A percentile compares a stretch with the other conserved stretches of the same genome.
These are phyloP conservation scores for Luperina nickerlii DNA, from an alignment of 2,888 invertebrate genomes.

Conservation along the genomic window DNA sequence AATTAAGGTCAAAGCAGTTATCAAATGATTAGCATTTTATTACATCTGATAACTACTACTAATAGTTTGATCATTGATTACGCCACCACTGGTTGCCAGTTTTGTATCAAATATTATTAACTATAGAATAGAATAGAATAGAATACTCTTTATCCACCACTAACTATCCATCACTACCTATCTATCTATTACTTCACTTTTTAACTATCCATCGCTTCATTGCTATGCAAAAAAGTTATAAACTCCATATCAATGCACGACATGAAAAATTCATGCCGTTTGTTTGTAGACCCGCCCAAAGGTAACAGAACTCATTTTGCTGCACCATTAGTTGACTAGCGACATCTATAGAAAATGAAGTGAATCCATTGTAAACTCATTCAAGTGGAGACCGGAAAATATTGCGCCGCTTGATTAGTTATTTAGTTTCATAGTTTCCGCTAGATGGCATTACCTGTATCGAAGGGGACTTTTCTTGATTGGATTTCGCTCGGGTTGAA, in stretches of 20 bases:
- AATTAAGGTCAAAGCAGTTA: constrained; percentile 35
- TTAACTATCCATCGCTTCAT: constrained; percentile 17
- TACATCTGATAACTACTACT: constrained; percentile 19
- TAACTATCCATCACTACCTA: no score
- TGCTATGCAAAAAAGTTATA: not conserved
- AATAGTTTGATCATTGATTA: constrained; percentile 33
- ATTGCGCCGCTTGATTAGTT: constrained; percentile 32
- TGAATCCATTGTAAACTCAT: constrained; percentile 27
- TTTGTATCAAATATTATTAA: not conserved
- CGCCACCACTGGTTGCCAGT: not conserved
- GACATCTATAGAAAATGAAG: constrained; percentile 48
- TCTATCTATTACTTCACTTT: no score
- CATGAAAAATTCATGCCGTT: not conserved
- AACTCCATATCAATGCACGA: not conserved
- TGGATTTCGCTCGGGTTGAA: not conserved
- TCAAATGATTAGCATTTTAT: constrained; percentile 41
- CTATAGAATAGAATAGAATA: no score
- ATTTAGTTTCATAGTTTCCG: constrained; percentile 19
- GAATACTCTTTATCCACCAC: no score
- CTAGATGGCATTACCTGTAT: constrained; percentile 51
- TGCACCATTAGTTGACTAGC: constrained; percentile 15
- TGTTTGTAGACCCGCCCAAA: constrained; percentile 9
- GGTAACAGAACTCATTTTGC: constrained; percentile 12
- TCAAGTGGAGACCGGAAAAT: constrained; percentile 15
- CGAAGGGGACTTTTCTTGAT: not conserved